Evolutionary conservation across 23 tunicate genomes (phyloP), one percentile per base, ranked within the genome.

Genomic region (Clavelina lepadiformis): DNA sequence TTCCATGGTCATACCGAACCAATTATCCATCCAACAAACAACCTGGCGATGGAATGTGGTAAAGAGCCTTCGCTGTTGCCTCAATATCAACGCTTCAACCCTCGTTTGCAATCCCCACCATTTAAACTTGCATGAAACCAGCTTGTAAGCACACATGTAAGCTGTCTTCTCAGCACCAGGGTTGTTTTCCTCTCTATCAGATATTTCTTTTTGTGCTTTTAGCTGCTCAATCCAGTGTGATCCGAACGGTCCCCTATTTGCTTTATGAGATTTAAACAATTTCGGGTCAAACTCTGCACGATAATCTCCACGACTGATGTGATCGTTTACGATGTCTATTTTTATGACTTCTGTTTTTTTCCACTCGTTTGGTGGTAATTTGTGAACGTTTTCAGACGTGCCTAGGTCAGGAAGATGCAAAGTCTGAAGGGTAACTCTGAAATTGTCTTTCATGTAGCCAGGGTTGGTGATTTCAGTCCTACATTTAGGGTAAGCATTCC

Each of bases 101-200:
- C 73, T 44, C 24, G 44, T 72, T 67, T 91, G 98, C 23, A 91
- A 51, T 2, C 91, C 92, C 3, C 66, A 72, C 98, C 84, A 76
- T 54, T 91, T 83, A 37, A 91, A 91, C 7, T 80, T 74, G 36
- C 91, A 82, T 51, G 71, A 45, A 1, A 91, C 98, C 19, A 91
- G 78, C 71, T 91, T 91, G 77, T 91, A 91, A 3, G 86, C 85
- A 57, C 97, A 89, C 97, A 89, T 89, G 50, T 64, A 46, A 1
- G 69, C 61, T n/a, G 29, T 23, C 26, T 11, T 20, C 7, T n/a
- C 26, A 6, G 59, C 59, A 13, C 26, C n/a, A n/a, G n/a, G n/a
- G n/a, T n/a, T n/a, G n/a, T n/a, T n/a, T n/a, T n/a, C n/a, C n/a
- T n/a, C n/a, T n/a, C n/a, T n/a, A n/a, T n/a, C n/a, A n/a, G n/a